phyloP scores from a whole-genome alignment of 2,113 vertebrate species.

The Fulmarus glacialis region DNA sequence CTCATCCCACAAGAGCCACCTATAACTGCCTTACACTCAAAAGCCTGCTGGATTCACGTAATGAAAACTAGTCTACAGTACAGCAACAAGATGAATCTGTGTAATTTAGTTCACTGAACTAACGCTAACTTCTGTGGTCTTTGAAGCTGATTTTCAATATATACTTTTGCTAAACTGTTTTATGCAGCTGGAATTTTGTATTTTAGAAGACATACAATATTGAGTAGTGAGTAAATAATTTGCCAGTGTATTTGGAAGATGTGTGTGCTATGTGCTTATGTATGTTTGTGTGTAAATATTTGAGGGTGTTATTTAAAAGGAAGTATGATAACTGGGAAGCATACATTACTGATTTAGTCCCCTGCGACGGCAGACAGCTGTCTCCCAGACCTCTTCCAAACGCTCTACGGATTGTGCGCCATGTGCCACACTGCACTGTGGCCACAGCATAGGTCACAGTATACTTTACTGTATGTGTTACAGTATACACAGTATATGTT shows the following conservation, averaged over 20 bases:
- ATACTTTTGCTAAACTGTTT: not conserved
- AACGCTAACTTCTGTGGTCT: not conserved
- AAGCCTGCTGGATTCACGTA: not conserved
- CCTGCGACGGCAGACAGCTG: not conserved
- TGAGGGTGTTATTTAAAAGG: not conserved
- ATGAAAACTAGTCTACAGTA: not conserved
- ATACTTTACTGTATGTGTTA: not conserved
- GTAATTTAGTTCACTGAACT: conserved; percentile 3
- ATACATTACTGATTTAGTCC: not conserved
- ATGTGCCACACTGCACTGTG: not conserved
- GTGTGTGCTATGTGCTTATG: not conserved
- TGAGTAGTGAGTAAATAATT: not conserved
- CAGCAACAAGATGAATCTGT: not conserved
- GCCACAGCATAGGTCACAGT: accelerated
- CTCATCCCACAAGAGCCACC: not conserved
- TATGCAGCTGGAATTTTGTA: not conserved
- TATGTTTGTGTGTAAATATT: conserved; percentile 11
- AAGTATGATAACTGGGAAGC: not conserved
- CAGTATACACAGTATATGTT: not conserved
- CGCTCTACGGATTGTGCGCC: accelerated
- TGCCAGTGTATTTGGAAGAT: accelerated
- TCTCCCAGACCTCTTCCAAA: not conserved
- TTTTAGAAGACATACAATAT: not conserved
- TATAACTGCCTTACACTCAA: not conserved
- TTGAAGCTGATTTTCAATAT: not conserved